A percentile compares a stretch with the other conserved stretches of the same genome.
These are phyloP conservation scores for Muschampia plurimacula DNA, from an alignment of 2,888 invertebrate genomes.

Conservation along the genomic window DNA sequence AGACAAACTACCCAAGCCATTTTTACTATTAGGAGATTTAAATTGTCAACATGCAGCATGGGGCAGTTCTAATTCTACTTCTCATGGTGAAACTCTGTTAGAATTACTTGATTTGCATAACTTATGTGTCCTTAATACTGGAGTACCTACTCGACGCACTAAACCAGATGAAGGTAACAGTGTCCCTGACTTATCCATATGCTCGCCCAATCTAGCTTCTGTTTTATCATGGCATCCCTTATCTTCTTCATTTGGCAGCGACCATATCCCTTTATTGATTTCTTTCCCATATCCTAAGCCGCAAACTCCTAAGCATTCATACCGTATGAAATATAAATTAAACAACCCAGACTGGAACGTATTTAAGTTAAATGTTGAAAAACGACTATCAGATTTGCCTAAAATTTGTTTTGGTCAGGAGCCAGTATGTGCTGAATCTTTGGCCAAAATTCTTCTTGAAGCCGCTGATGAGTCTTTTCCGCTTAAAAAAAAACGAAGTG, in stretches of 20 bases:
- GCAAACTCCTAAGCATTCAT: not conserved
- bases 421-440: not conserved
- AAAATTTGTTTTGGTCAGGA: not conserved
- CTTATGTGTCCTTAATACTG: constrained; percentile 1
- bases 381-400: not conserved
- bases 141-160: not conserved
- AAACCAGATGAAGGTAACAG: not conserved
- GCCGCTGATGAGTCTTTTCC: constrained; percentile 2
- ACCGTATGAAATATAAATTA: not conserved
- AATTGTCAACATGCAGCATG: not conserved
- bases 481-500: not conserved
- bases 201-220: constrained; percentile 7
- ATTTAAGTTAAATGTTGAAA: not conserved
- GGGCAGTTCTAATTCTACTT: not conserved
- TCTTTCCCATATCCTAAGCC: not conserved
- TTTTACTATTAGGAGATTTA: not conserved
- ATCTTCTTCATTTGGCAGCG: constrained; percentile 16
- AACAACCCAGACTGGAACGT: not conserved
- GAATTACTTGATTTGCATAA: not conserved
- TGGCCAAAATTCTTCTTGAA: not conserved
- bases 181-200: constrained; percentile 5
- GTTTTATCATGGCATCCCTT: constrained; percentile 12
- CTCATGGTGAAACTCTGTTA: not conserved
- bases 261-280: constrained; percentile 8
- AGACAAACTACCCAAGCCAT: not conserved